A percentile compares a stretch with the other conserved stretches of the same genome.
These are phyloP conservation scores for Xestia xanthographa DNA, from an alignment of 2,888 invertebrate genomes.

Conservation along the genomic window DNA sequence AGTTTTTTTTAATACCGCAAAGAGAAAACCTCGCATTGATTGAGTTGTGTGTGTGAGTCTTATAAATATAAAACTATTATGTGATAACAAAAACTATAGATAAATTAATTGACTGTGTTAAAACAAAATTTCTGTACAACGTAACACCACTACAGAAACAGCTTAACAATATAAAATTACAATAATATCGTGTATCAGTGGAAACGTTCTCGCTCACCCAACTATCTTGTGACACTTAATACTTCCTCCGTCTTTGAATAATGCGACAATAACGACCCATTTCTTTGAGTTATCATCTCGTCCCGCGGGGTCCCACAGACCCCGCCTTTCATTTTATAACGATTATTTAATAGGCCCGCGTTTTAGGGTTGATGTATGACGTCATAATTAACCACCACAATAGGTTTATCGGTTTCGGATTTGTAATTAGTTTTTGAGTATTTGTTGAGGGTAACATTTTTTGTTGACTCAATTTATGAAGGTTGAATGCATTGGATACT, in stretches of 20 bases:
- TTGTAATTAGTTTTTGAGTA: slow-evolving; percentile 59
- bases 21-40: too few species aligned
- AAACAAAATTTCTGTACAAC: not conserved
- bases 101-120: not conserved
- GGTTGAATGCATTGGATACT: slow-evolving; percentile 9
- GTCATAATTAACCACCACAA: slow-evolving; percentile 87
- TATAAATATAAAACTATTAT: too few species aligned
- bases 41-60: too few species aligned
- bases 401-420: slow-evolving; percentile 58
- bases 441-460: slow-evolving; percentile 41
- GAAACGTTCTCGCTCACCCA: slow-evolving; percentile 66
- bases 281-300: slow-evolving; percentile 80
- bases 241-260: slow-evolving; percentile 85
- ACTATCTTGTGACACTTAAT: slow-evolving; percentile 85
- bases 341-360: slow-evolving; percentile 78
- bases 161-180: slow-evolving; percentile 10
- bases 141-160: not conserved
- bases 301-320: slow-evolving; percentile 63
- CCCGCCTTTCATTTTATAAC: slow-evolving; percentile 73
- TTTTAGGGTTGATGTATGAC: slow-evolving; percentile 84
- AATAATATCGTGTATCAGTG: slow-evolving; percentile 66
- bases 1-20: too few species aligned
- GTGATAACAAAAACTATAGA: not conserved
- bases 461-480: slow-evolving; percentile 47
- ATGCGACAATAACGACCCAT: slow-evolving; percentile 78